Evolutionary conservation across 2,113 vertebrate genomes (phyloP).

Genomic region (Pseudorectes ferrugineus): DNA sequence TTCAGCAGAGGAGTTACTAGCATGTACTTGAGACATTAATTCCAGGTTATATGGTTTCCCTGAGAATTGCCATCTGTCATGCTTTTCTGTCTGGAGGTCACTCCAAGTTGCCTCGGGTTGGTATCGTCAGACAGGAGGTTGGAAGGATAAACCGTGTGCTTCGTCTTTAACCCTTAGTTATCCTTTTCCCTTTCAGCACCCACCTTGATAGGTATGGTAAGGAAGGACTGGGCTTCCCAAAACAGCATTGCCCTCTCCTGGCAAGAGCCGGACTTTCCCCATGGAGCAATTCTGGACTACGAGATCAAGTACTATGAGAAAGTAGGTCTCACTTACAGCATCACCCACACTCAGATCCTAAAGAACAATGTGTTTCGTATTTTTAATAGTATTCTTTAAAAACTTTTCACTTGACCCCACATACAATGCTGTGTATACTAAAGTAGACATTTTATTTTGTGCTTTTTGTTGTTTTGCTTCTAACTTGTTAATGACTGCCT

Average conservation of each 20-base stretch:
- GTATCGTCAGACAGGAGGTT: constrained; percentile 4
- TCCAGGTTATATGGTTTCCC: constrained; percentile 9
- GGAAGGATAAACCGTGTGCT: constrained; percentile 16
- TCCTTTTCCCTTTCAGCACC: constrained; percentile 85
- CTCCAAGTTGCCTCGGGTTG: neutral
- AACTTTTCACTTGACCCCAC: neutral
- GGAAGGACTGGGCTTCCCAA: constrained; percentile 97
- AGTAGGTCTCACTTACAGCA: constrained; percentile 78
- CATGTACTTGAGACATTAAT: neutral
- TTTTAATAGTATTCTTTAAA: neutral
- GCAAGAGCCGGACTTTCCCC: constrained; percentile 88
- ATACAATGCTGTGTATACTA: neutral
- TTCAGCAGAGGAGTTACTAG: neutral
- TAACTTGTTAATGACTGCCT: constrained; percentile 2
- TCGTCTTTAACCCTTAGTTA: constrained; percentile 73
- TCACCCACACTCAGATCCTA: constrained; percentile 50
- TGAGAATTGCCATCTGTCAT: constrained; percentile 37
- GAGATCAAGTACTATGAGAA: constrained; percentile 99
- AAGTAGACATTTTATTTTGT: neutral
- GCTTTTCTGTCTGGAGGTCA: constrained; percentile 11
- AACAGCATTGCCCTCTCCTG: constrained; percentile 96
- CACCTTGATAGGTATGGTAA: constrained; percentile 86
- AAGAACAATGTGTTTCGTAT: neutral
- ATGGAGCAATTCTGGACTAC: constrained; percentile 87
- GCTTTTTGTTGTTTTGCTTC: neutral